phyloP scores from a whole-genome alignment of 2,797 vertebrate genomes.

The Muscicapa comitata region DNA sequence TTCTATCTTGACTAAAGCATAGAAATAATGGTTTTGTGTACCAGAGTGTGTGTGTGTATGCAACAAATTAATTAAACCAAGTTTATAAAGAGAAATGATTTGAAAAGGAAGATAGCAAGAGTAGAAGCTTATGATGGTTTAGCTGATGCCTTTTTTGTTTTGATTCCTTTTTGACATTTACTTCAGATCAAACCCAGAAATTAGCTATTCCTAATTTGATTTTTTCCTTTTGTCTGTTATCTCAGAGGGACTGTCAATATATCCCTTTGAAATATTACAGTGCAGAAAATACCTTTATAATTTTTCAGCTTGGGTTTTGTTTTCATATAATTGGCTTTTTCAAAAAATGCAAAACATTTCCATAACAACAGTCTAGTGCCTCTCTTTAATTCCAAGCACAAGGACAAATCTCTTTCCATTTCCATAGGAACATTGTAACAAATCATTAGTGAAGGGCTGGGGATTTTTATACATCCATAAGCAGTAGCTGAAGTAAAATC shows the following conservation, averaged over 20 bases:
- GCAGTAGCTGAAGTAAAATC: not conserved
- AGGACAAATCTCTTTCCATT: not conserved
- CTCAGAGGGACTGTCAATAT: not conserved
- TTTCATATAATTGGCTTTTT: not conserved
- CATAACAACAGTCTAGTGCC: not conserved
- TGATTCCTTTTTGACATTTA: conserved; percentile 3
- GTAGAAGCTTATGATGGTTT: not conserved
- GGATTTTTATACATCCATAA: not conserved
- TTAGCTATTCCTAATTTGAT: not conserved
- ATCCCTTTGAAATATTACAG: not conserved
- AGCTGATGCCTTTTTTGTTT: not conserved
- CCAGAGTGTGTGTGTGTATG: too few relatives aligned
- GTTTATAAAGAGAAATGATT: not conserved
- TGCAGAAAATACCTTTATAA: not conserved
- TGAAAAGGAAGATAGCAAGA: not conserved
- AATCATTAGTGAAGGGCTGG: not conserved
- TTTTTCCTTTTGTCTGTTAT: not conserved
- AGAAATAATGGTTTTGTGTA: not conserved
- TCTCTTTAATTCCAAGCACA: not conserved
- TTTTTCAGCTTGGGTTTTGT: not conserved
- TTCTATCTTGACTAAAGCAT: not conserved
- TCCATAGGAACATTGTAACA: not conserved
- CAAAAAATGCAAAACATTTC: not conserved
- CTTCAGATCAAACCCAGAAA: not conserved
- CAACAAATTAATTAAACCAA: not conserved